phyloP scores from a whole-genome alignment of 1,140 invertebrate genomes.

The Bombus picipes region DNA sequence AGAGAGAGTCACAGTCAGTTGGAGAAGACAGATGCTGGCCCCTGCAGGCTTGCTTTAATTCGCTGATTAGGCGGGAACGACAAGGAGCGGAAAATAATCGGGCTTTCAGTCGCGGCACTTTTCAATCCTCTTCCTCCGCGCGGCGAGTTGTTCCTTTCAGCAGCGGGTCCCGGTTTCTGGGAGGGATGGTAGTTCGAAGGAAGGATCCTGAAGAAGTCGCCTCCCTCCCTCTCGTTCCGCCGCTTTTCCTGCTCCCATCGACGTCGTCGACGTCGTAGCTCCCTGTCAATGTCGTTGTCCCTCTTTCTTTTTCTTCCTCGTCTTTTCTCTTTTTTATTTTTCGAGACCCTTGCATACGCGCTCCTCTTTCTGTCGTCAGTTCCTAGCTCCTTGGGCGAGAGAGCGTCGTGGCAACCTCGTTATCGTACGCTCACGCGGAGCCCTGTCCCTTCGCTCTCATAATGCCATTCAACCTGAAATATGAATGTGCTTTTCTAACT shows the following conservation, averaged over 20 bases:
- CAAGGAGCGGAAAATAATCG: conserved; percentile 79
- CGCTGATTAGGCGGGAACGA: conserved; percentile 78
- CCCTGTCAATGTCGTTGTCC: conserved; percentile 28
- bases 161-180: conserved; percentile 12
- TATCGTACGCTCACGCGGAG: conserved; percentile 56
- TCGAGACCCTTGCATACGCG: conserved; percentile 26
- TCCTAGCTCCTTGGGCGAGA: conserved; percentile 29
- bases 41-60: conserved; percentile 78
- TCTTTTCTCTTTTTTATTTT: conserved; percentile 15
- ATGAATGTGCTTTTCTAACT: conserved; percentile 59
- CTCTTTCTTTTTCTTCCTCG: conserved; percentile 17
- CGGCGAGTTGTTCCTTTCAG: conserved; percentile 62
- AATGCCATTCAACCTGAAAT: conserved; percentile 61
- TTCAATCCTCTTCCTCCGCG: conserved; percentile 73
- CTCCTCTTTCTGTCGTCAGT: conserved; percentile 6
- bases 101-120: conserved; percentile 74
- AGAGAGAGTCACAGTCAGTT: background rate
- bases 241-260: conserved; percentile 31
- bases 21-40: conserved; percentile 51
- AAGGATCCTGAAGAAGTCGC: conserved; percentile 49
- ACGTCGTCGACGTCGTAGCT: conserved; percentile 28
- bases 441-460: conserved; percentile 55
- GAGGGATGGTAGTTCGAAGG: background rate
- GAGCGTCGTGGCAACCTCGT: conserved; percentile 60
- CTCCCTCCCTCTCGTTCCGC: background rate